phyloP scores from a whole-genome alignment of 1,140 invertebrate genomes.

The Lycorma delicatula region DNA sequence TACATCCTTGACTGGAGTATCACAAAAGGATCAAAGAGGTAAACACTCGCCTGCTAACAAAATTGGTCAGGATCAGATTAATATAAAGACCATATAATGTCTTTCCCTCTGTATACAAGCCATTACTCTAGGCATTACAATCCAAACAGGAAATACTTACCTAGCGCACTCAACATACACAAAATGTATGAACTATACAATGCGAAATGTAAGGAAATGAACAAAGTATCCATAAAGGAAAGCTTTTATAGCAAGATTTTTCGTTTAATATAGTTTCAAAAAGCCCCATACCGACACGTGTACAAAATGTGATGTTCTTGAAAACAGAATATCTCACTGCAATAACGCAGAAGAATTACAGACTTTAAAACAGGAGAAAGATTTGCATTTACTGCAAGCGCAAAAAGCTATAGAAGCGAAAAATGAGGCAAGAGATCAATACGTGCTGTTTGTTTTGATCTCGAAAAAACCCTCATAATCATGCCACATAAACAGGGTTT shows the following conservation, averaged over 20 bases:
- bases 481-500: slow-evolving; percentile 4
- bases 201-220: background rate
- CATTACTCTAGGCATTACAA: background rate
- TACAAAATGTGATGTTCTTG: background rate
- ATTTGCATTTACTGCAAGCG: background rate
- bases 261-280: background rate
- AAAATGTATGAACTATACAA: background rate
- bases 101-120: background rate
- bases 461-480: slow-evolving; percentile 16
- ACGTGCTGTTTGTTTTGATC: slow-evolving; percentile 13
- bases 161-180: background rate
- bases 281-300: background rate
- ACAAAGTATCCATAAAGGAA: background rate
- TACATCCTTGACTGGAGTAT: too few species aligned
- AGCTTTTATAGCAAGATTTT: background rate
- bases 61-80: background rate
- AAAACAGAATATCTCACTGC: background rate
- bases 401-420: background rate
- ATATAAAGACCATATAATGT: background rate
- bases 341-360: background rate
- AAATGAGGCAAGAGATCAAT: background rate
- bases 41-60: background rate
- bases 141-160: background rate
- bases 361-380: background rate
- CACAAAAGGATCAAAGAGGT: background rate